Base-by-base conservation (phyloP, 2,888 invertebrate species). In the Dichetophora obliterata region DNA sequence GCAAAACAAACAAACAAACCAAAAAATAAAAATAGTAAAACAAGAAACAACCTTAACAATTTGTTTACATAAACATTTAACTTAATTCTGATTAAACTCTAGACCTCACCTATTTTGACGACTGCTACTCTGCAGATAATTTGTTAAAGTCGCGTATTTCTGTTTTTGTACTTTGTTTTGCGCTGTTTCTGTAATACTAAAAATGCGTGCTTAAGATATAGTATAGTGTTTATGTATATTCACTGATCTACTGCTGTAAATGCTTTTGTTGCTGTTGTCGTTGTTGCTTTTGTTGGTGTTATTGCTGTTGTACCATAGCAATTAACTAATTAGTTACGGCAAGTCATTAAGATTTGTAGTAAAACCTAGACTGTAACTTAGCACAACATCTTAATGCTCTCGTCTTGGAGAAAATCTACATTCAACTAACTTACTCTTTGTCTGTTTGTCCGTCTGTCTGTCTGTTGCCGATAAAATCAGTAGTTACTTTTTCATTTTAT, bases 281-380 rank as follows among this genome's bases (percentile, higher is more conserved):
- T 43, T 63, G n/a, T 11, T 66, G 52, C 31, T 52, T 54, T 34
- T 65, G 1, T 37, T 9, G 19, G 3, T n/a, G 66, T 43, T 22
- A 43, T 43, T 63, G 3, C 11, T 66, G 52, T 52, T 52, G 54
- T 34, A 27, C 50, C 52, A 52, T 34, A 19, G 73, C 65, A 63
- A 65, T 73, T 73, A 73, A 63, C 48, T 73, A 73, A 73, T 73
- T 73, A 73, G 73, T 63, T 65, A 52, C 73, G 73, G 63, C 52
- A 65, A 73, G 73, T 73, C 73, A 73, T 73, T 65, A 65, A 63
- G 65, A 57, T 57, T 37, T 24, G 52, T 31, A 22, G 71, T 27
- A 57, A 50, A 59, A 19, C 71, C 4, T 63, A 63, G 43, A 43
- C 16, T 63, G 63, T 63, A 63, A 27, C 63, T 34, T 31, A 24